phyloP scores from a whole-genome alignment of 1,140 invertebrate species.

The Ditylenchus dipsaci region DNA sequence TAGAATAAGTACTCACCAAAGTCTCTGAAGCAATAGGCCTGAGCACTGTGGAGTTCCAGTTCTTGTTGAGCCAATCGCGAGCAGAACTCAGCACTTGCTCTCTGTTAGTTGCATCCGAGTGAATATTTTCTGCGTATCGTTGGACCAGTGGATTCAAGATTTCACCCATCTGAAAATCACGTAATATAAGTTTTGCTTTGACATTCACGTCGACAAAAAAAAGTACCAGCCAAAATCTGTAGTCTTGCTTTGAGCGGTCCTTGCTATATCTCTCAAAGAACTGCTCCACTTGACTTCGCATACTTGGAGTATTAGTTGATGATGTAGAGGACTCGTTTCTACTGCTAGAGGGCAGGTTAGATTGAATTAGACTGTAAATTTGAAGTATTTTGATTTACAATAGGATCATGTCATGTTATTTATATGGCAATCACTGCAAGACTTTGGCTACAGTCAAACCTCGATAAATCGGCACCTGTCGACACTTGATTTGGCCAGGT shows the following conservation, averaged over 20 bases:
- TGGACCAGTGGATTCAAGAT: conserved; percentile 41
- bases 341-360: conserved; percentile 34
- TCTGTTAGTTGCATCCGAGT: conserved; percentile 27
- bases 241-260: conserved; percentile 37
- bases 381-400: too few relatives aligned
- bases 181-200: not conserved
- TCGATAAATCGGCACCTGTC: too few relatives aligned
- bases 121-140: conserved; percentile 34
- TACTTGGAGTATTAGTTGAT: conserved; percentile 25
- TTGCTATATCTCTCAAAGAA: conserved; percentile 45
- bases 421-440: too few relatives aligned
- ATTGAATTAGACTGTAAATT: conserved; percentile 40
- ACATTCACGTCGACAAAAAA: not conserved
- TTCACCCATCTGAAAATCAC: conserved; percentile 33
- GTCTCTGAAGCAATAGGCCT: conserved; percentile 40
- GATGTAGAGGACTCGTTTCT: conserved; percentile 12
- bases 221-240: conserved; percentile 39
- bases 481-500: too few relatives aligned
- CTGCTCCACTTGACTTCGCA: conserved; percentile 37
- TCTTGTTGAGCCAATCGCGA: conserved; percentile 27
- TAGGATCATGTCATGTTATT: too few relatives aligned
- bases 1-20: too few relatives aligned
- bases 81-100: conserved; percentile 16
- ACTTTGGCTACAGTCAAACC: too few relatives aligned
- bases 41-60: conserved; percentile 33